Percentiles rank a stretch among this genome's conserved stretches.
phyloP scores from a whole-genome alignment of 2,797 vertebrate species.

The Pseudochaenichthys georgianus region DNA sequence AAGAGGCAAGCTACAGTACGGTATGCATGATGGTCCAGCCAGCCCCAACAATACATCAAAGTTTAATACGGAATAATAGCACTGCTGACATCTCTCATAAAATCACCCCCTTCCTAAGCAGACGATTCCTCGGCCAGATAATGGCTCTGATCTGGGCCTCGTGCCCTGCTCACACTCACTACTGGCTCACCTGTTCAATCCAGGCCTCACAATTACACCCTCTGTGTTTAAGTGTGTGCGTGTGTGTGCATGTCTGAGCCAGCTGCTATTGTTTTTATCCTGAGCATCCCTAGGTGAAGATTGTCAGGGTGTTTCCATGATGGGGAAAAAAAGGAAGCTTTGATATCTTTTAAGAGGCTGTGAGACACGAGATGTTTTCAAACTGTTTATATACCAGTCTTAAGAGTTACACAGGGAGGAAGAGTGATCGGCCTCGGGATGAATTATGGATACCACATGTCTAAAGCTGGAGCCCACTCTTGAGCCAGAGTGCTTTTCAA shows the following conservation, averaged over 20 bases:
- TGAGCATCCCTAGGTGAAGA: constrained; percentile 53
- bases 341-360: constrained; percentile 57
- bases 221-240: constrained; percentile 12
- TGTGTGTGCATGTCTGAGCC: constrained; percentile 46
- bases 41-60: constrained; percentile 80
- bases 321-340: constrained; percentile 58
- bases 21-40: constrained; percentile 56
- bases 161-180: constrained; percentile 41
- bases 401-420: constrained; percentile 70
- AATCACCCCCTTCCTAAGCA: constrained; percentile 60
- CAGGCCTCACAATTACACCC: constrained; percentile 61
- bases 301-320: constrained; percentile 66
- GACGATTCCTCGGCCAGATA: constrained; percentile 76
- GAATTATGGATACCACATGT: constrained; percentile 85
- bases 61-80: constrained; percentile 81
- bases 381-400: constrained; percentile 78
- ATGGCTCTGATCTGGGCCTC: constrained; percentile 63
- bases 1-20: constrained; percentile 29
- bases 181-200: constrained; percentile 76
- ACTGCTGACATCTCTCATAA: constrained; percentile 78
- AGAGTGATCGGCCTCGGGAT: constrained; percentile 76
- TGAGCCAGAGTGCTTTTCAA: constrained; percentile 78
- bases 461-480: constrained; percentile 77
- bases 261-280: constrained; percentile 77
- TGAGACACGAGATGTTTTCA: constrained; percentile 72